Evolutionary conservation across 2,888 invertebrate genomes (phyloP).

Genomic region (Caenorhabditis plicata): DNA sequence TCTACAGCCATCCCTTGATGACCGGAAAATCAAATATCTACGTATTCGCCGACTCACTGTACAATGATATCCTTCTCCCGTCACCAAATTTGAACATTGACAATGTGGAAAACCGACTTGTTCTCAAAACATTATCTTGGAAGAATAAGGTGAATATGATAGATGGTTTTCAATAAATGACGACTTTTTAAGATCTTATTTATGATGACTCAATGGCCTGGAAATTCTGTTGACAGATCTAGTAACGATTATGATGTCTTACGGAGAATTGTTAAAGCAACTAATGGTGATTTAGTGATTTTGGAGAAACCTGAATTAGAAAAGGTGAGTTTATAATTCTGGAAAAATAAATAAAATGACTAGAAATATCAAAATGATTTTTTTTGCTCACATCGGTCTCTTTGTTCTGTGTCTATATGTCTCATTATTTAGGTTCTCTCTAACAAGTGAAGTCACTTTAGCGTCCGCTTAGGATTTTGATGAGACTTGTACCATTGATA

Average conservation of each 20-base stretch:
- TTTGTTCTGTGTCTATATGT: no score
- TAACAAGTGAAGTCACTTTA: no score
- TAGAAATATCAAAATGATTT: no score
- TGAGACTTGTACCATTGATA: no score
- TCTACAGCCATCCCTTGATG: conserved; percentile 8
- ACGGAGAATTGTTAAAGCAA: conserved; percentile 27
- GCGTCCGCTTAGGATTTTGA: no score
- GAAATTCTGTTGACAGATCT: conserved; percentile 7
- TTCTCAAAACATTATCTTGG: conserved; percentile 30
- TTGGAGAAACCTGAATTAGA: conserved; percentile 24
- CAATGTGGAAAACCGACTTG: conserved; percentile 20
- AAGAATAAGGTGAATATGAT: conserved; percentile 14
- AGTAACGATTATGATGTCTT: conserved; percentile 31
- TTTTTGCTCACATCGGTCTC: no score
- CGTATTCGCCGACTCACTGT: conserved; percentile 26
- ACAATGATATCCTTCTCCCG: conserved; percentile 5
- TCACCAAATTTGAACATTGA: conserved; percentile 9
- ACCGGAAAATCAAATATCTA: conserved; percentile 19
- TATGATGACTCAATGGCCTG: conserved; percentile 28
- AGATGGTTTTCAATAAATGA: not conserved
- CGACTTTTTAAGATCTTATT: conserved; percentile 17
- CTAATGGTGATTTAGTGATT: conserved; percentile 31
- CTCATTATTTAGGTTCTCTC: no score
- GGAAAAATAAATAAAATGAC: not conserved
- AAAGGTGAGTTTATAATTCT: not conserved